A percentile compares a stretch with the other conserved stretches of the same genome.
Evolutionary conservation across 2,797 vertebrate species (phyloP).

Genomic region (Mustela erminea): DNA sequence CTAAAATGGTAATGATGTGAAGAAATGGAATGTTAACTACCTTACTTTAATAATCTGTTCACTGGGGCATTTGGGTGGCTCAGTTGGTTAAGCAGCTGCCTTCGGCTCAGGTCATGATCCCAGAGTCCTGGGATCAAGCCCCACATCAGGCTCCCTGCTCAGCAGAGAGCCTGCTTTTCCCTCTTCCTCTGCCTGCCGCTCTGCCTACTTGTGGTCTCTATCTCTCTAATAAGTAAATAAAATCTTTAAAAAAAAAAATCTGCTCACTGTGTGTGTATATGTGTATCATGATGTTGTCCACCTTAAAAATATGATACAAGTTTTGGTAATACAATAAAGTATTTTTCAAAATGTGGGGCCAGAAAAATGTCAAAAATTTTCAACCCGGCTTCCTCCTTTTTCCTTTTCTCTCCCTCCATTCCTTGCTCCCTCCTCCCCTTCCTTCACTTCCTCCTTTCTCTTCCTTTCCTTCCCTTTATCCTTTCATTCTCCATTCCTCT

Average conservation of each 20-base stretch:
- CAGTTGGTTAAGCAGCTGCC: too few species aligned
- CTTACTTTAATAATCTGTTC: not conserved
- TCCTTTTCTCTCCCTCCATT: too few species aligned
- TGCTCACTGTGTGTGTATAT: not conserved
- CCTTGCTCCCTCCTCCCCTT: fast-evolving
- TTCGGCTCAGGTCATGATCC: too few species aligned
- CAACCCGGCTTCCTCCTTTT: not conserved
- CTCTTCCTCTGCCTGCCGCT: too few species aligned
- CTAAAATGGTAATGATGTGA: too few species aligned
- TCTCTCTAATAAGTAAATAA: too few species aligned
- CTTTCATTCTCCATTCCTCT: not conserved
- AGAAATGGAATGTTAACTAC: not conserved
- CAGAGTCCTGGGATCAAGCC: too few species aligned
- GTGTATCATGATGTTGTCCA: not conserved
- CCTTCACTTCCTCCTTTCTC: not conserved
- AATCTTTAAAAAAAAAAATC: too few species aligned
- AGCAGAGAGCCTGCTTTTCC: too few species aligned
- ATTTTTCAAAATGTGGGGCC: not conserved
- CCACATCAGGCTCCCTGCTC: too few species aligned
- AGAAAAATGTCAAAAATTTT: not conserved
- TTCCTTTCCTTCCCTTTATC: not conserved
- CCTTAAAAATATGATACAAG: not conserved
- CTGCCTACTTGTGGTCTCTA: too few species aligned
- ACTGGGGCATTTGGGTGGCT: not conserved
- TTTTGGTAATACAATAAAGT: not conserved